Evolutionary conservation across 2,888 invertebrate species (phyloP), one percentile per base, ranked within the genome.

Genomic region (Germaria angustata): DNA sequence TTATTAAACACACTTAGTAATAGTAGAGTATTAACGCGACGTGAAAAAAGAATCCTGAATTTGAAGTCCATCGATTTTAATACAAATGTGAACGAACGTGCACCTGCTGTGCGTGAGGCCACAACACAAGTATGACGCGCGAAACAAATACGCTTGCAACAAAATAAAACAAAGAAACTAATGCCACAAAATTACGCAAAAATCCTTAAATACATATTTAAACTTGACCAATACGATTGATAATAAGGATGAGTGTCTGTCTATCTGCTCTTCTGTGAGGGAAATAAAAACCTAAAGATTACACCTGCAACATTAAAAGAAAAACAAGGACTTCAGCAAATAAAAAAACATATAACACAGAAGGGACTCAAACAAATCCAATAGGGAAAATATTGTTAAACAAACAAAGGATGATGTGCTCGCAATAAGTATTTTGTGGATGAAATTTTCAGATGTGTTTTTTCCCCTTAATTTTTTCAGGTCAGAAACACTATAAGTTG

Each of bases 91-190:
- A 51, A 69, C 80, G 77, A 77, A 57, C 32, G 61, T 77, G 68
- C 86, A 86, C 86, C 86, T 86, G 86, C 84, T 80, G 84, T 85
- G 85, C 85, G 84, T 85, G 84, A 84, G 84, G 83, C 83, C 82
- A 76, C 57, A 77, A 66, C 46, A 28, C 78, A 82, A 59, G 79
- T 28, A 76, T 71, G 53, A 71, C 61, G 71, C 79, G 82, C 73
- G 75, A 65, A 72, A 49, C 61, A 75, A 75, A 63, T 59, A 59
- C 59, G 75, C 57, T 80, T 51, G 72, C 72, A 79, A 53, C 49
- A 71, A 57, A 46, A 63, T 55, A 44, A 53, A 24, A 17, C 32
- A 22, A 49, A 61, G 53, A 53, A 73, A 78, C 73, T 75, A 84
- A 81, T 75, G 75, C 84, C 61, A 76, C 75, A 76, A 81, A 84